Conservation (phyloP, 2,797 vertebrate genomes). For the Sebastes taczanowskii region DNA sequence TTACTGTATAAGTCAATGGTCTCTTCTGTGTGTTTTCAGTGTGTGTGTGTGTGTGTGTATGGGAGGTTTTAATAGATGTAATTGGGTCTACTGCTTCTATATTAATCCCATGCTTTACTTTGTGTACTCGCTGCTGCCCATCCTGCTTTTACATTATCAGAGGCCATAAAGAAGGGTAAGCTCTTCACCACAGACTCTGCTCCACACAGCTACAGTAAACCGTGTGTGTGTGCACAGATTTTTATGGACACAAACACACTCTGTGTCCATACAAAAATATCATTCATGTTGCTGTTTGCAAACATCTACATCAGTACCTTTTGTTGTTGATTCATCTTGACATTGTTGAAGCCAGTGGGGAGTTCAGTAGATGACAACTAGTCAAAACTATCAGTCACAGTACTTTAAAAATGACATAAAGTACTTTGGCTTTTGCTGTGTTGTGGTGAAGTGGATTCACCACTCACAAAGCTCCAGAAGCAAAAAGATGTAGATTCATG, state of each 20-base stretch:
- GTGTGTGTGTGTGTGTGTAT: neutral
- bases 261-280: conserved; percentile 3
- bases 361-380: conserved; percentile 27
- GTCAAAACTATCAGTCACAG: conserved; percentile 16
- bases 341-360: conserved; percentile 2
- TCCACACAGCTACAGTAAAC: neutral
- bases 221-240: neutral
- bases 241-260: neutral
- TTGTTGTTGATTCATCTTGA: conserved; percentile 23
- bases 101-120: conserved; percentile 49
- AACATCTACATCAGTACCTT: conserved; percentile 22
- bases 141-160: conserved; percentile 25
- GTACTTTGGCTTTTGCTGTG: neutral
- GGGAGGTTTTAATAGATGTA: conserved; percentile 40
- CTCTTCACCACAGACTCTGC: conserved; percentile 26
- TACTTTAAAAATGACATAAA: conserved; percentile 20
- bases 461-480: neutral
- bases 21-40: neutral
- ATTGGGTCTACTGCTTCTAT: conserved; percentile 42
- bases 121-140: conserved; percentile 14
- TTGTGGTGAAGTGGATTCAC: neutral
- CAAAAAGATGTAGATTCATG: neutral
- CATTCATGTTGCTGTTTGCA: conserved; percentile 1
- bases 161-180: conserved; percentile 17
- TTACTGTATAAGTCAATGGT: neutral